Evolutionary conservation across 2,888 invertebrate genomes (phyloP), one percentile per base, ranked within the genome.

Genomic region (Pyrgus malvae): DNA sequence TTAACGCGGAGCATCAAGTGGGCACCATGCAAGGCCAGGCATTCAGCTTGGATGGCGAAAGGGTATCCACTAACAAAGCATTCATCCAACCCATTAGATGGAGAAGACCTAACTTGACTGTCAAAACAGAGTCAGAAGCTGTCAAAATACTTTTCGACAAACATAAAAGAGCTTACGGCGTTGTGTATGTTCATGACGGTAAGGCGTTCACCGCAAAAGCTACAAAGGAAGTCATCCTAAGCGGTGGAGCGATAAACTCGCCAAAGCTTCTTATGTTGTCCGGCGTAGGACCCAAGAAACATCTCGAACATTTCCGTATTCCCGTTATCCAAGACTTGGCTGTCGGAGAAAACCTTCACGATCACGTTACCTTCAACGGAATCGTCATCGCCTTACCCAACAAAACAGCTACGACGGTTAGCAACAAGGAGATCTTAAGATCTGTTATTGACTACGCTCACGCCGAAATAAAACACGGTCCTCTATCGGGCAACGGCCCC

Each of bases 41-140:
- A 0, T 89, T 92, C 0, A 70, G 91, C 0, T 72, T 83, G 27
- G 76, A 91, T 57, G 94, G 94, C 0, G 73, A 80, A 61, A 83
- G 94, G 53, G 80, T 89, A 9, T 94, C 93, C 8, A 88, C 93
- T 0, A 94, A 94, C 67, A 83, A 76, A 0, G 94, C 93, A 0
- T 94, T 92, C 66, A 92, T 94, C n/a, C 78, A 92, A 57, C 94
- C 94, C 0, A 91, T 94, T 16, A 79, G 94, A 23, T 75, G 88
- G 33, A 91, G 68, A 55, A 63, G 84, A 31, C 69, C 92, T 4
- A 92, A 92, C 65, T 74, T 93, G 2, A 76, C 67, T 0, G 79
- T 93, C 0, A 76, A 79, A 69, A 83, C 90, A 0, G 76, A 91
- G 31, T 83, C 92, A 0, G 90, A 92, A 65, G 93, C 90, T 0